Evolutionary conservation across 2,113 vertebrate species (phyloP), one percentile per base, ranked within the genome.

Genomic region (Chaetodon trifascialis): DNA sequence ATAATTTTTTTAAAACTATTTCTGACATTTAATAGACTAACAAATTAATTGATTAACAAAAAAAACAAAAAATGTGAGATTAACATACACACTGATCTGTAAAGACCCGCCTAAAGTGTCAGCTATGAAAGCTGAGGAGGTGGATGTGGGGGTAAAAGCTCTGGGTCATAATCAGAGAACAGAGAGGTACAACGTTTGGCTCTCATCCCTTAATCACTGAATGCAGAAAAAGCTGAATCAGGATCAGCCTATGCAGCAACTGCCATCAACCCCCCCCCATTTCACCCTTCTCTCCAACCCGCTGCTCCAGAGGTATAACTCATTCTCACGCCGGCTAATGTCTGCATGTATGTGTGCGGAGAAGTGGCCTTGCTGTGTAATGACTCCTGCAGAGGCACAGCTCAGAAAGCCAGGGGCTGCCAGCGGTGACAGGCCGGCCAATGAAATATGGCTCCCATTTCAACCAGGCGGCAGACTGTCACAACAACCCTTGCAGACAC

Each of bases 391-490:
- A 92, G 89, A 93, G 78, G 54, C 65, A 59, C 83, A 23, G 66
- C 85, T 85, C 76, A 73, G 63, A 71, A 54, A 70, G 71, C 56
- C 51, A 11, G 34, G 34, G 74, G 19, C 40, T 84, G 63, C 59
- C 68, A 51, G 78, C 65, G 58, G 73, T 79, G 85, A 92, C 90
- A 81, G 67, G 73, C 66, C 8, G 15, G 40, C 63, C 79, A 10
- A 66, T 93, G 89, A 93, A 91, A 94, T 92, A 93, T 74, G 42
- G 81, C 79, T 59, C 63, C 81, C 63, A 86, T 89, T 93, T 89
- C 80, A 66, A 73, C 54, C 80, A 64, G 60, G 74, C 87, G 63
- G 78, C 79, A 59, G 78, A 30, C 81, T 80, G 65, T 85, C 58
- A 79, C 84, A 62, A 70, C 78, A 80, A 51, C 82, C 49, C 51